A percentile compares a stretch with the other conserved stretches of the same genome.
Evolutionary conservation across 2,113 vertebrate genomes (phyloP).

Genomic region (Prionailurus viverrinus): DNA sequence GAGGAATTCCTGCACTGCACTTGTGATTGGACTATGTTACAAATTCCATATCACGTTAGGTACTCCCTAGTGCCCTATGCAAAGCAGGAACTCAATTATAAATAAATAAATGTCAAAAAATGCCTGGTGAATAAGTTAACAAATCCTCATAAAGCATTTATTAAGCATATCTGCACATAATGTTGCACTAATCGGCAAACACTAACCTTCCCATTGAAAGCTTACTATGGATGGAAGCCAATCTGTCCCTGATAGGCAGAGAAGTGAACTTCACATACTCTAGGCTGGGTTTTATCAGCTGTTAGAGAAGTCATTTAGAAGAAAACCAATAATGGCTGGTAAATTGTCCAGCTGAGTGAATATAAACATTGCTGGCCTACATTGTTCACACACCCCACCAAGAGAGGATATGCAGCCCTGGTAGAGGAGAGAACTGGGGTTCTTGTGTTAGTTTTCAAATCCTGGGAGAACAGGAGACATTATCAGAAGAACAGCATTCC

Average conservation of each 20-base stretch:
- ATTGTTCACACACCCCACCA: background rate
- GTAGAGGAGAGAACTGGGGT: background rate
- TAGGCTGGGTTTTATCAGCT: background rate
- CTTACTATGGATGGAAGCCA: background rate
- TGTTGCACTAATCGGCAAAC: background rate
- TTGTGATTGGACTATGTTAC: background rate
- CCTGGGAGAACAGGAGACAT: background rate
- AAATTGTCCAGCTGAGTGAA: background rate
- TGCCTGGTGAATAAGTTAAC: background rate
- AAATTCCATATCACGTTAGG: background rate
- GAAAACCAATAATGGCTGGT: background rate
- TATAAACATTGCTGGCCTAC: background rate
- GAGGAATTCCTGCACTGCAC: background rate
- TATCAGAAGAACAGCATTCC: background rate
- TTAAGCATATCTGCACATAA: background rate
- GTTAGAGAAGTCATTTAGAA: slow-evolving; percentile 19
- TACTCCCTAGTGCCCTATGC: background rate
- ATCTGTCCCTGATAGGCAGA: background rate
- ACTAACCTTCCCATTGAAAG: background rate
- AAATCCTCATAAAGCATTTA: background rate
- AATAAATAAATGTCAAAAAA: slow-evolving; percentile 28
- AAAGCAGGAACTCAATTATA: background rate
- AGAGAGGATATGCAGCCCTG: background rate
- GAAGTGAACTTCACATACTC: background rate
- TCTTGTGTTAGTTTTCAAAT: background rate